Evolutionary conservation across 2,113 vertebrate genomes (phyloP), one percentile per base, ranked within the genome.

Genomic region (Macrotus californicus): DNA sequence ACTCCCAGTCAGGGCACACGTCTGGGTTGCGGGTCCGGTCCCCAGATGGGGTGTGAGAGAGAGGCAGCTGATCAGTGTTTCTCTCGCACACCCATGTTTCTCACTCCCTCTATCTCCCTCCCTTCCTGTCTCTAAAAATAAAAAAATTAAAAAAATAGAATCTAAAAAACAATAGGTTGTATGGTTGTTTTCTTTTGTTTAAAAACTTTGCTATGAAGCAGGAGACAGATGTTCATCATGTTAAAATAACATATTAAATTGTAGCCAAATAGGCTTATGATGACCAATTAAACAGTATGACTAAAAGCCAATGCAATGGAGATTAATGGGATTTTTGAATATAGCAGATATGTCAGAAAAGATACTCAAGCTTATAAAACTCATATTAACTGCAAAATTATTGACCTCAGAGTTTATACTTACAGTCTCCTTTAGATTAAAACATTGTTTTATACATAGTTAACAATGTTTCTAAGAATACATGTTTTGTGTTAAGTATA

Each of bases 401-500:
- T 22, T 79, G 13, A 80, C 26, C 18, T 84, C 43, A 72, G 24
- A 76, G 59, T 92, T 92, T 69, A 46, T 85, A 85, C 85, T 50
- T 95, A 79, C 21, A 34, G 41, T 91, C 36, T 82, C 56, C 29
- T 84, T 88, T 84, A 82, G 54, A 70, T 89, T 82, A 19, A 50
- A 73, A 46, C 4, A 11, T 31, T 21, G 61, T 82, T 39, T 26
- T 81, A 61, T 69, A 66, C 75, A 36, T 77, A 52, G n/a, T 92
- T 83, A 89, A 61, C 24, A 75, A 87, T 93, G 14, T 95, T 97
- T 77, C 43, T 93, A 77, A 83, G 70, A 69, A 54, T 77, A 59
- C n/a, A 34, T 95, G 7, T 81, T 93, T 91, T 84, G 31, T 72
- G 6, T 83, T 94, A 90, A 83, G n/a, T 90, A 34, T 86, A 67